Conservation (phyloP, 2,888 invertebrate genomes). For the Ptychoptera contaminata region DNA sequence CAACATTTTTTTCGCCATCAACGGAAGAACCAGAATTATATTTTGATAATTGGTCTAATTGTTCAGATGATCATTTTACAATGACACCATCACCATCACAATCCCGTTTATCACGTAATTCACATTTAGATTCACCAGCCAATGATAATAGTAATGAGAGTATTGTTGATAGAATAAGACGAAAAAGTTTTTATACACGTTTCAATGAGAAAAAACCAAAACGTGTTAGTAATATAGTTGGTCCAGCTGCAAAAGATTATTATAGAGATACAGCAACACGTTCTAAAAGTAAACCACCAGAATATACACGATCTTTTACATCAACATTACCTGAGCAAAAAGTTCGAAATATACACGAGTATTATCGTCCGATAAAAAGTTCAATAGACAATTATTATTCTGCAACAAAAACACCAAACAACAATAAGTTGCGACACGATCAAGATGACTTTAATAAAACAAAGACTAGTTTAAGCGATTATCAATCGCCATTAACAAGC, state of each 20-base stretch:
- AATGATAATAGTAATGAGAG: constrained; percentile 47
- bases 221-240: constrained; percentile 50
- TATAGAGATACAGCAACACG: constrained; percentile 20
- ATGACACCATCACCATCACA: constrained; percentile 22
- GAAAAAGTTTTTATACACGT: constrained; percentile 77
- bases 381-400: neutral
- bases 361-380: constrained; percentile 2
- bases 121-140: constrained; percentile 27
- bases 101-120: constrained; percentile 29
- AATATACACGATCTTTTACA: constrained; percentile 7
- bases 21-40: constrained; percentile 38
- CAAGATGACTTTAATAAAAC: neutral
- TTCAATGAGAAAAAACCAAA: constrained; percentile 71
- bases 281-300: constrained; percentile 3
- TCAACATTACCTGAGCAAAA: constrained; percentile 4
- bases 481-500: neutral
- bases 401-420: neutral
- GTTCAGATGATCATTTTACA: constrained; percentile 37
- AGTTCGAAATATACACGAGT: neutral
- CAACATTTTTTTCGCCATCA: constrained; percentile 36
- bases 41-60: constrained; percentile 50
- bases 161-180: constrained; percentile 68
- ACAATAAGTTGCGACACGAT: too few species aligned
- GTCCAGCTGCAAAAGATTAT: constrained; percentile 40
- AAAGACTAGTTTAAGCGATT: neutral